Base-by-base conservation (phyloP, 2,113 vertebrate species). In the Poeciliopsis occidentalis region DNA sequence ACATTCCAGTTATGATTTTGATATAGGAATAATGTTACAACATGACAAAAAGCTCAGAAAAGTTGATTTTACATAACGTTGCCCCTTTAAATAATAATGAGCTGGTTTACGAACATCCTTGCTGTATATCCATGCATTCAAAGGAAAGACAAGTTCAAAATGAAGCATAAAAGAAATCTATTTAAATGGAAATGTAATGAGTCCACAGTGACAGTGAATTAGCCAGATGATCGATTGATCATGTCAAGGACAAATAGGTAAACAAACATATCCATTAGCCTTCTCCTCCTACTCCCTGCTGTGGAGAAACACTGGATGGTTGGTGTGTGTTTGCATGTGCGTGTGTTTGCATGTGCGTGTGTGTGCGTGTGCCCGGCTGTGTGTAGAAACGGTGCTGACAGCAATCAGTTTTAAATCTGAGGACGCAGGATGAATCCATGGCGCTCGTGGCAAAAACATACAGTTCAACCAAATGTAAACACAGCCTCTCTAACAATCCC, bases 191-290 rank as follows among this genome's bases (percentile, higher is more conserved):
- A 94, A 93, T 93, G 91, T 93, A 94, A 94, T 93, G 93, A 92
- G 90, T 93, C 94, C 93, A 84, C 88, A 92, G 94, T 95, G 95
- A 93, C 93, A 92, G 93, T 92, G 92, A 94, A 95, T 95, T 94
- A 92, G 87, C 88, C 83, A 89, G 91, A 92, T 94, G 93, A 95
- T 95, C 94, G 95, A 95, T 94, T 95, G 95, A 96, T 95, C 93
- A 95, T 90, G 92, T 94, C 91, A 91, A 88, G 91, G 85, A 93
- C 92, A 92, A 94, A 95, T 94, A 92, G 91, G 89, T 94, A 96
- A 96, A 94, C 94, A 96, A 95, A 95, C 93, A 93, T 90, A 83
- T 89, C 88, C 88, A 89, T 95, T 95, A 96, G 90, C 90, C 87
- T 85, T 81, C 86, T 86, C 90, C 87, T 85, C 74, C 79, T 91